Percentiles rank a stretch among this genome's conserved stretches.
Evolutionary conservation across 2,888 invertebrate genomes (phyloP).

Genomic region (Podabrus alpinus): DNA sequence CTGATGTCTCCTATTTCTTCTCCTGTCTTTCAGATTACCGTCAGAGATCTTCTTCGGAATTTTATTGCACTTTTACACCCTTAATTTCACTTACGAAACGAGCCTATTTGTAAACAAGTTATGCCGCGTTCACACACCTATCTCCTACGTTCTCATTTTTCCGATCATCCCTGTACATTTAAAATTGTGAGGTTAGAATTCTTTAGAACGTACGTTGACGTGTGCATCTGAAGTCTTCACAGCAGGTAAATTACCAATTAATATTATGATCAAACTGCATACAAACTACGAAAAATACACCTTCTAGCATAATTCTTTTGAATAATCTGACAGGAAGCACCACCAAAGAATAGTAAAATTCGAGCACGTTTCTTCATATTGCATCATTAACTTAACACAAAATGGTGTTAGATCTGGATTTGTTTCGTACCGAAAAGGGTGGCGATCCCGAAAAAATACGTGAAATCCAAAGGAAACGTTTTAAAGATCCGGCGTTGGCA

Average conservation of each 20-base stretch:
- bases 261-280: not conserved
- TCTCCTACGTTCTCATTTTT: not conserved
- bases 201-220: not conserved
- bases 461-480: constrained; percentile 90
- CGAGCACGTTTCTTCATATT: not conserved
- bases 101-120: too few relatives aligned
- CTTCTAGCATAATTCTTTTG: not conserved
- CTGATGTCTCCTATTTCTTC: too few relatives aligned
- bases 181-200: not conserved
- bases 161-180: not conserved
- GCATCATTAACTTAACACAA: constrained; percentile 31
- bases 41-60: too few relatives aligned
- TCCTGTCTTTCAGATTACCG: too few relatives aligned
- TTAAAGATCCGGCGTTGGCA: constrained; percentile 89
- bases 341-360: not conserved
- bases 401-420: constrained; percentile 97
- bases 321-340: not conserved
- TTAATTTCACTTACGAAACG: too few relatives aligned
- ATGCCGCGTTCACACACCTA: too few relatives aligned
- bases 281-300: not conserved
- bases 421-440: constrained; percentile 95
- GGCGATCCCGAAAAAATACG: constrained; percentile 89
- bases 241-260: not conserved
- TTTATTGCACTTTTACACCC: too few relatives aligned
- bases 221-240: not conserved